phyloP scores from a whole-genome alignment of 2,113 vertebrate species.

The Microcebus tavaratra region DNA sequence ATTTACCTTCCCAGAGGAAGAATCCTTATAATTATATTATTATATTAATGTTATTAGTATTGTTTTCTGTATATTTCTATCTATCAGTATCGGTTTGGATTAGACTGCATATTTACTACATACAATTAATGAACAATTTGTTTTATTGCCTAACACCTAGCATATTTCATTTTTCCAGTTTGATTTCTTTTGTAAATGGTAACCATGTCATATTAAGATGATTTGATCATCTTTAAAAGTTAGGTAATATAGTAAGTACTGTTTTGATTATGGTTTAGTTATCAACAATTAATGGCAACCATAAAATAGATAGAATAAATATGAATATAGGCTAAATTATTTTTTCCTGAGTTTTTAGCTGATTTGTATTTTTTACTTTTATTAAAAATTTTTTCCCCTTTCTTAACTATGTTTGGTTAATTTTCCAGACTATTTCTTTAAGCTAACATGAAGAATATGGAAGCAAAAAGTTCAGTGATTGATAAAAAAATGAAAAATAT shows the following conservation, averaged over 20 bases:
- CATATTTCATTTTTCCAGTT: slow-evolving; percentile 42
- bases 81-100: background rate
- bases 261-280: slow-evolving; percentile 38
- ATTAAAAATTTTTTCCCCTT: slow-evolving; percentile 7
- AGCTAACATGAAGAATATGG: slow-evolving; percentile 10
- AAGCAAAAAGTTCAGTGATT: slow-evolving; percentile 47
- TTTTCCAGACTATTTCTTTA: slow-evolving; percentile 56
- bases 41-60: background rate
- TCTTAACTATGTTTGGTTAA: slow-evolving; percentile 31
- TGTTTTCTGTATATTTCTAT: slow-evolving; percentile 12
- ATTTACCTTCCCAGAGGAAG: background rate
- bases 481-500: slow-evolving; percentile 54
- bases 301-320: slow-evolving; percentile 34
- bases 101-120: slow-evolving; percentile 2
- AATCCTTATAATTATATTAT: slow-evolving; percentile 2
- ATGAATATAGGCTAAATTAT: background rate
- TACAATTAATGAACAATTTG: slow-evolving; percentile 7
- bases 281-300: background rate
- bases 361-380: slow-evolving; percentile 44
- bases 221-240: slow-evolving; percentile 28
- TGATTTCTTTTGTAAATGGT: slow-evolving; percentile 38
- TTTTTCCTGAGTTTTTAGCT: slow-evolving; percentile 7
- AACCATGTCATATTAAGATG: background rate
- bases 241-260: background rate
- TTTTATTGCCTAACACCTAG: slow-evolving; percentile 6